Conservation (phyloP, 2,113 vertebrate genomes). For the Procavia capensis region DNA sequence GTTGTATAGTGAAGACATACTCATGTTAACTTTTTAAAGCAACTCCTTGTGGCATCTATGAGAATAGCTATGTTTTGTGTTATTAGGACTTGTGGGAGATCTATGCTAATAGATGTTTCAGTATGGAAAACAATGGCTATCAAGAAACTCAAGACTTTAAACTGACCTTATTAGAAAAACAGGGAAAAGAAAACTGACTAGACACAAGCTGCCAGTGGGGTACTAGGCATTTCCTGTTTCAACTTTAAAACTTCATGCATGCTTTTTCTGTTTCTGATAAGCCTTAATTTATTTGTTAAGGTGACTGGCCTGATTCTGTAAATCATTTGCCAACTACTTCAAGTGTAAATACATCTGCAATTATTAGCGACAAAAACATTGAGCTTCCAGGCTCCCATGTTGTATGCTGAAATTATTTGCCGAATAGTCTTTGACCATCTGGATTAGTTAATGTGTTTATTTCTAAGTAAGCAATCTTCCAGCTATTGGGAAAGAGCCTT, state of each 20-base stretch:
- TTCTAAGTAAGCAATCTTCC: constrained; percentile 42
- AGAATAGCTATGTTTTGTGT: neutral
- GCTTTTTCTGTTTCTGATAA: constrained; percentile 33
- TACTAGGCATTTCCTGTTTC: constrained; percentile 40
- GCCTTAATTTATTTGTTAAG: constrained; percentile 34
- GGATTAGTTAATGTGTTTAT: constrained; percentile 24
- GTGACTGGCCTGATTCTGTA: constrained; percentile 58
- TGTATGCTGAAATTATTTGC: constrained; percentile 9
- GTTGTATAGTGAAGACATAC: neutral
- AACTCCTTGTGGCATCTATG: neutral
- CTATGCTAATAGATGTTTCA: constrained; percentile 4
- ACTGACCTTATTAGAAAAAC: constrained; percentile 43
- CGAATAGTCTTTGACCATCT: neutral
- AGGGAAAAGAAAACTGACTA: neutral
- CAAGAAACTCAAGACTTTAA: constrained; percentile 3
- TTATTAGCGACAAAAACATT: neutral
- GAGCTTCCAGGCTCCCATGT: neutral
- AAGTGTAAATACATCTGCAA: constrained; percentile 30
- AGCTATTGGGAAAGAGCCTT: neutral
- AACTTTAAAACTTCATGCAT: constrained; percentile 51
- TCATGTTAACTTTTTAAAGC: neutral
- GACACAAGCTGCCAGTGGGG: neutral
- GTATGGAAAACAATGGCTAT: neutral
- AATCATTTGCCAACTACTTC: constrained; percentile 59
- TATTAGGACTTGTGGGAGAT: neutral